Conservation (phyloP, 1,140 invertebrate genomes). For the Euura lappo region DNA sequence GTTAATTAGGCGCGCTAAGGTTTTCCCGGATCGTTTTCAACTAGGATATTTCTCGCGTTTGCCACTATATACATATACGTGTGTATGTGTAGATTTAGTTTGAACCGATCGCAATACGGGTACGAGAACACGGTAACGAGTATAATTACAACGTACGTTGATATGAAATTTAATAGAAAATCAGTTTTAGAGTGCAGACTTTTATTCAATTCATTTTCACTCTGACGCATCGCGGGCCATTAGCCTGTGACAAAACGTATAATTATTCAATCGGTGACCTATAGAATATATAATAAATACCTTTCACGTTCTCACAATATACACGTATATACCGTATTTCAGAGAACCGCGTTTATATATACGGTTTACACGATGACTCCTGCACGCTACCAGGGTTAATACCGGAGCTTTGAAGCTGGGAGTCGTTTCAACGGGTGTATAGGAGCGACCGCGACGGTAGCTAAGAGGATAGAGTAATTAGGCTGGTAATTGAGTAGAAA, state of each 20-base stretch:
- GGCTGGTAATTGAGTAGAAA: background rate
- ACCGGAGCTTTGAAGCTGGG: background rate
- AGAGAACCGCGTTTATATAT: too few species aligned
- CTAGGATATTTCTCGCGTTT: too few species aligned
- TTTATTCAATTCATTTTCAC: background rate
- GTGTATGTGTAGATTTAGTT: background rate
- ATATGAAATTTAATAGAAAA: background rate
- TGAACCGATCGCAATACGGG: too few species aligned
- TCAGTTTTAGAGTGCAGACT: background rate
- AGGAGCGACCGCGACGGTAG: background rate
- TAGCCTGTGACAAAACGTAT: background rate
- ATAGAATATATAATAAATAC: background rate
- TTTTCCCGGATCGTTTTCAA: background rate
- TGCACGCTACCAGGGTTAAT: too few species aligned
- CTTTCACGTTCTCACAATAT: background rate
- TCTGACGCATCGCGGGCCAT: background rate
- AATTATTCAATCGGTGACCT: background rate
- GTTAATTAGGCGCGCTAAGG: slow-evolving; percentile 1
- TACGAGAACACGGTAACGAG: too few species aligned
- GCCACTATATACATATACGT: background rate
- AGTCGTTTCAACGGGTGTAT: background rate
- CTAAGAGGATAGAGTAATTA: background rate
- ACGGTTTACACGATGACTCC: too few species aligned
- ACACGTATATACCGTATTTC: background rate
- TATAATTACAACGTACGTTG: too few species aligned